Evolutionary conservation across 1,140 invertebrate genomes (phyloP).

Genomic region (Hermetia illucens): DNA sequence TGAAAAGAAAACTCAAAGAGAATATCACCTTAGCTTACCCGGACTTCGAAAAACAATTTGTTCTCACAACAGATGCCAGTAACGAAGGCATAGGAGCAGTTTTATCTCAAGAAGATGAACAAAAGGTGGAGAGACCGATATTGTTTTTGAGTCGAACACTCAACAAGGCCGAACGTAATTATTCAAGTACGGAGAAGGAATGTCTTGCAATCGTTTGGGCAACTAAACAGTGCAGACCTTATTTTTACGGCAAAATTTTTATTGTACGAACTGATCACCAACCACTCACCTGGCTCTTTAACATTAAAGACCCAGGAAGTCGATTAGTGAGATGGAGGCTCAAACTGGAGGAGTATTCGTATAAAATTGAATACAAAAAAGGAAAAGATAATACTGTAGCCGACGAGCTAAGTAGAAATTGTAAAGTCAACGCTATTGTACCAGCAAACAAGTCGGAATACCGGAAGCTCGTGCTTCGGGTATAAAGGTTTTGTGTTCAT

Average conservation of each 20-base stretch:
- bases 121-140: conserved; percentile 10
- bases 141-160: conserved; percentile 26
- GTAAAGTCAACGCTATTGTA: too few relatives aligned
- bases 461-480: too few relatives aligned
- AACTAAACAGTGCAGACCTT: conserved; percentile 32
- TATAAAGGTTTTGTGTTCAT: too few relatives aligned
- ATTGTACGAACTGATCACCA: conserved; percentile 34
- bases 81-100: conserved; percentile 19
- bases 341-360: conserved; percentile 26
- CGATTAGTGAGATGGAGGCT: conserved; percentile 33
- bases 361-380: conserved; percentile 16
- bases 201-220: conserved; percentile 34
- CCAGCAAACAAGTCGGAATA: too few relatives aligned
- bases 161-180: conserved; percentile 28
- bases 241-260: conserved; percentile 31
- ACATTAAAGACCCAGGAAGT: conserved; percentile 30
- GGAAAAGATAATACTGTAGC: conserved; percentile 10
- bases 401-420: background rate
- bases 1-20: conserved; percentile 2
- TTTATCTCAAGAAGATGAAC: conserved; percentile 16
- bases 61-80: conserved; percentile 20
- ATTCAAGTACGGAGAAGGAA: conserved; percentile 32
- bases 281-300: conserved; percentile 29
- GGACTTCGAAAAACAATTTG: conserved; percentile 12
- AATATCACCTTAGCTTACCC: conserved; percentile 8